Percentiles rank a stretch among this genome's conserved stretches.
Evolutionary conservation across 2,113 vertebrate species (phyloP).

Genomic region (Leucoraja erinaceus): DNA sequence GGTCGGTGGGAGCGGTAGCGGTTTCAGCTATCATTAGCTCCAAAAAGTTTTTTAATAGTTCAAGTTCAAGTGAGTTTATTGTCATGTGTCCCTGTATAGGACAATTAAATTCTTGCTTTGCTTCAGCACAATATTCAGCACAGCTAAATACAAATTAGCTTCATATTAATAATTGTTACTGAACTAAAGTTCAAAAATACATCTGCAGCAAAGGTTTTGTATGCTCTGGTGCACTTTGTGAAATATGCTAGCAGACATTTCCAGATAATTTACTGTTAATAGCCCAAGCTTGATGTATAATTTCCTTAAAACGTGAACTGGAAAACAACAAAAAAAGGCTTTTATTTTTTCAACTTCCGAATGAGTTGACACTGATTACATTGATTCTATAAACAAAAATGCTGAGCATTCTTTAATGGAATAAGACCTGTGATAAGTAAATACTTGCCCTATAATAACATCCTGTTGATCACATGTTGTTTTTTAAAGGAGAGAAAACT

Average conservation of each 20-base stretch:
- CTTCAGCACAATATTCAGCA: too few species aligned
- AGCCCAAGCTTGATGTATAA: neutral
- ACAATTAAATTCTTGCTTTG: too few species aligned
- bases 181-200: neutral
- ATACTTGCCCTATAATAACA: neutral
- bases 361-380: constrained; percentile 15
- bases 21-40: neutral
- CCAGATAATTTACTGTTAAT: constrained; percentile 7
- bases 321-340: neutral
- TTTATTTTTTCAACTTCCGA: neutral
- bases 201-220: neutral
- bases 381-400: neutral
- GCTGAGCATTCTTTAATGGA: constrained; percentile 15
- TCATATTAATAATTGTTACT: neutral
- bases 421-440: neutral
- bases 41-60: neutral
- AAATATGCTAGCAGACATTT: constrained; percentile 24
- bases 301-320: constrained; percentile 8
- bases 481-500: neutral
- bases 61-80: too few species aligned
- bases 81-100: too few species aligned
- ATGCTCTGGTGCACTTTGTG: neutral
- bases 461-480: neutral
- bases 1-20: too few species aligned
- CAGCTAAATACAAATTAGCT: neutral